Evolutionary conservation across 2,888 invertebrate species (phyloP), one percentile per base, ranked within the genome.

Genomic region (Cephus nigrinus): DNA sequence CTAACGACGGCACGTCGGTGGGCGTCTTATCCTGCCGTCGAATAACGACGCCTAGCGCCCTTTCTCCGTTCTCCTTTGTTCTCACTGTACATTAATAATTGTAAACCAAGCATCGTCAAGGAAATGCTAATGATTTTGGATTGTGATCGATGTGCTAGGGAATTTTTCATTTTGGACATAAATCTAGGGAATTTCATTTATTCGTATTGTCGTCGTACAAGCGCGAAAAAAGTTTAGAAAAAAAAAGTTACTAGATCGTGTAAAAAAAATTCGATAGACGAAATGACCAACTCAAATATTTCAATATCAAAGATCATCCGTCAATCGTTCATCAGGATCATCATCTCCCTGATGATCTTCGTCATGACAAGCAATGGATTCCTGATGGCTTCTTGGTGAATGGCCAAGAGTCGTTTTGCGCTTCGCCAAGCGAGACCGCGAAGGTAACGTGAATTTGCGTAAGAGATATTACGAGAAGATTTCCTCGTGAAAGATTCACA

Each of bases 351-450:
- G 9, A 55, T 23, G 23, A 55, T 55, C 55, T 55, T 23, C 23
- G 9, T 23, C 23, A 0, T 0, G 15, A 55, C 23, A 5, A 23
- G 0, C 23, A 55, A 55, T 23, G 23, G 15, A 23, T 5, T 55
- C 55, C 55, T 23, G 23, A 2, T 55, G 23, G 23, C 55, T 23
- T 55, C 55, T 23, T 82, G 79, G 84, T 81, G 84, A 86, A 85
- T 84, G 84, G 84, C 85, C 79, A 80, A 83, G 55, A 55, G 85
- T 87, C 87, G 86, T 88, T 89, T 89, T 86, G 86, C 82, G 87
- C 87, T 87, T 84, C 83, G 81, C 86, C 83, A 84, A 89, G 86
- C 86, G 86, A 84, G 80, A 87, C 89, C 83, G 80, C 78, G 83
- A 83, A 80, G 80, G 76, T 79, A 80, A 81, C 74, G 78, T 75